Evolutionary conservation across 2,888 invertebrate genomes (phyloP).

Genomic region (Acrobasis suavella): DNA sequence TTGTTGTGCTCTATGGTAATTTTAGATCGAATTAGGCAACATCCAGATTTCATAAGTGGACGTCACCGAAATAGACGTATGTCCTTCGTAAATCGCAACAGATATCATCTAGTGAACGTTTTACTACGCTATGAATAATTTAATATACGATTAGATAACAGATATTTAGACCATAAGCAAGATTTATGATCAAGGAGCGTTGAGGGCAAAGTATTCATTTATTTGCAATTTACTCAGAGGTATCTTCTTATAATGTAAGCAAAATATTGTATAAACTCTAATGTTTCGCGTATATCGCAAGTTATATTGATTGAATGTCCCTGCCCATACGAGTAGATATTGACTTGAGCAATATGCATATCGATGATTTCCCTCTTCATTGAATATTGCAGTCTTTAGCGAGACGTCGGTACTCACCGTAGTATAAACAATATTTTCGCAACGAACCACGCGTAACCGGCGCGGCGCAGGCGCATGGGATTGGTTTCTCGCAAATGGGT

Average conservation of each 20-base stretch:
- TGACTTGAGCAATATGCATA: slow-evolving; percentile 3
- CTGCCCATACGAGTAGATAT: background rate
- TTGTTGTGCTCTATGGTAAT: slow-evolving; percentile 21
- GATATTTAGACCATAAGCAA: slow-evolving; percentile 40
- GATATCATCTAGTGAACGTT: slow-evolving; percentile 43
- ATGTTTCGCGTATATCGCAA: background rate
- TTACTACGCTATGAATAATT: slow-evolving; percentile 48
- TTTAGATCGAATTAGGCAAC: slow-evolving; percentile 21
- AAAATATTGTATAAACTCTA: background rate
- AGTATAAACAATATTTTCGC: slow-evolving; percentile 27
- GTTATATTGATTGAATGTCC: slow-evolving; percentile 1
- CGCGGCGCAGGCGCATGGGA: slow-evolving; percentile 30
- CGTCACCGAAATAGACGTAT: slow-evolving; percentile 37
- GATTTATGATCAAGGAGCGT: slow-evolving; percentile 42
- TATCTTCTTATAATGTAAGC: background rate
- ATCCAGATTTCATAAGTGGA: slow-evolving; percentile 23
- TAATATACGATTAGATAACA: slow-evolving; percentile 45
- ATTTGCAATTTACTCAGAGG: slow-evolving; percentile 18
- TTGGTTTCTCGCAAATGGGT: slow-evolving; percentile 51
- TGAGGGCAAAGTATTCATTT: slow-evolving; percentile 33
- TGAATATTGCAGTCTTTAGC: slow-evolving; percentile 15
- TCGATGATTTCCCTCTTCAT: slow-evolving; percentile 19
- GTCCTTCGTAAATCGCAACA: slow-evolving; percentile 43
- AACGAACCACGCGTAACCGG: slow-evolving; percentile 9
- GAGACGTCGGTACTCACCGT: slow-evolving; percentile 20